phyloP scores from a whole-genome alignment of 2,888 invertebrate species.

The Pollenia angustigena region DNA sequence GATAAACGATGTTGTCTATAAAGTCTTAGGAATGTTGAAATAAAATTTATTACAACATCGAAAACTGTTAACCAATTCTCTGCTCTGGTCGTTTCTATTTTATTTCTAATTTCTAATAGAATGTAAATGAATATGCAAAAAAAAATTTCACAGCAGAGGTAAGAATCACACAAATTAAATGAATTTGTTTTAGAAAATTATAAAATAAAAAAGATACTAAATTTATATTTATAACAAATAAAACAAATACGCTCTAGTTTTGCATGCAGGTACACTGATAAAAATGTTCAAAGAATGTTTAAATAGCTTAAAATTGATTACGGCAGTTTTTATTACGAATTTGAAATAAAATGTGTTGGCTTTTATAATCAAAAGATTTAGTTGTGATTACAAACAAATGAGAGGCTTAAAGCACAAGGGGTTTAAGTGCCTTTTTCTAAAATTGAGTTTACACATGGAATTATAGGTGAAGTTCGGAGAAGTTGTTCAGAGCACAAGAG shows the following conservation, averaged over 20 bases:
- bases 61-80: conserved; percentile 64
- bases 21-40: conserved; percentile 70
- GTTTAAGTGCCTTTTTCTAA: too few relatives aligned
- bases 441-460: too few relatives aligned
- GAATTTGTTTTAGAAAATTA: conserved; percentile 27
- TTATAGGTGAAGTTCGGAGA: too few relatives aligned
- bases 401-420: too few relatives aligned
- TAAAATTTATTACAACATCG: conserved; percentile 70
- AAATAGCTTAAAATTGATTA: too few relatives aligned
- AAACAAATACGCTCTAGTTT: background rate
- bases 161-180: conserved; percentile 30
- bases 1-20: conserved; percentile 71
- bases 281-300: background rate
- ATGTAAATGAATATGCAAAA: conserved; percentile 21
- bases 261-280: background rate
- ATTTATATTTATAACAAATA: background rate
- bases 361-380: too few relatives aligned
- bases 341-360: too few relatives aligned
- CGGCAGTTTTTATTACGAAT: too few relatives aligned
- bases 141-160: background rate
- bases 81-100: conserved; percentile 37
- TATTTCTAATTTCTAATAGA: conserved; percentile 38
- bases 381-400: too few relatives aligned
- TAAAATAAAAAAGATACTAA: conserved; percentile 10
- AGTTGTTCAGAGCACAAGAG: too few relatives aligned